Percentiles rank a stretch among this genome's conserved stretches.
Evolutionary conservation across 2,113 vertebrate species (phyloP).

Genomic region (Antechinus flavipes): DNA sequence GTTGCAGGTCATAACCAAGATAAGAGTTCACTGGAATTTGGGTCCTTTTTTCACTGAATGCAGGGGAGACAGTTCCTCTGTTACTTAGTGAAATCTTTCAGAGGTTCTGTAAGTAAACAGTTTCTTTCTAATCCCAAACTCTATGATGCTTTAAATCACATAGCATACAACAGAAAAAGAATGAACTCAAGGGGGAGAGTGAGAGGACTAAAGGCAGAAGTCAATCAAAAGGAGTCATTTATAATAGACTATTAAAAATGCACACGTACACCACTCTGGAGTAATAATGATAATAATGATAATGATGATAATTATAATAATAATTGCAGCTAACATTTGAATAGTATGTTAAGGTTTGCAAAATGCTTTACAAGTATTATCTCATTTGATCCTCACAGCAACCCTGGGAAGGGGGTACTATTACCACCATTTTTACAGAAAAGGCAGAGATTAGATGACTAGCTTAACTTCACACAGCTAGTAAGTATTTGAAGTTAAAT

Average conservation of each 20-base stretch:
- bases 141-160: background rate
- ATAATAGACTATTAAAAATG: background rate
- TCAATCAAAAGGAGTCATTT: background rate
- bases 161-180: background rate
- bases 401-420: background rate
- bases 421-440: background rate
- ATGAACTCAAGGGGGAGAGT: background rate
- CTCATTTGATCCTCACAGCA: background rate
- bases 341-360: background rate
- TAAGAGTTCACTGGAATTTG: background rate
- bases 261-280: background rate
- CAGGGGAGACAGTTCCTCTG: background rate
- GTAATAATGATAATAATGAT: background rate
- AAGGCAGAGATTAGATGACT: background rate
- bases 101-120: slow-evolving; percentile 12
- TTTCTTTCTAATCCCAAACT: background rate
- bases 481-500: background rate
- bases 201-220: background rate
- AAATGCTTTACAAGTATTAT: background rate
- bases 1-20: slow-evolving; percentile 14
- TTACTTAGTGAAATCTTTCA: slow-evolving; percentile 20
- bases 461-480: background rate
- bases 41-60: background rate
- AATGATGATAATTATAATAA: background rate
- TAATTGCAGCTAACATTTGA: background rate